Percentiles rank a stretch among this genome's conserved stretches.
Evolutionary conservation across 2,888 invertebrate genomes (phyloP).

Genomic region (Tipula lateralis): DNA sequence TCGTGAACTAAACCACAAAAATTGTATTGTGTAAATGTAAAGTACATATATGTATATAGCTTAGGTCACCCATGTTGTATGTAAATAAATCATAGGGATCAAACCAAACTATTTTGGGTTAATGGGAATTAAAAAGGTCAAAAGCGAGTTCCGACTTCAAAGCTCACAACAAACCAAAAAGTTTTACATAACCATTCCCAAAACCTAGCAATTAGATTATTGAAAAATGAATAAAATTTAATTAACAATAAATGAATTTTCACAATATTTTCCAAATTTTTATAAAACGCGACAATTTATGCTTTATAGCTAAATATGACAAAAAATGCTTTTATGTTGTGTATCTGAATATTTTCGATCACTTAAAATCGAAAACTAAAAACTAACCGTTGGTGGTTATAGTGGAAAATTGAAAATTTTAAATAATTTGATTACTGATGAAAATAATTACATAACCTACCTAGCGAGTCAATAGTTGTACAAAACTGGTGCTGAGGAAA

Average conservation of each 20-base stretch:
- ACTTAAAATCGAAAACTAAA: neutral
- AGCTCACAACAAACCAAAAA: neutral
- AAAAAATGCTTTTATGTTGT: neutral
- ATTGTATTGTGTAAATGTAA: neutral
- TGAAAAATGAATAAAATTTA: neutral
- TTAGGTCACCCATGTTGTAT: neutral
- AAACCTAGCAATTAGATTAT: neutral
- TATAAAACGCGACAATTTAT: neutral
- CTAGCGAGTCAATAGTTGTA: neutral
- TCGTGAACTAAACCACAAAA: neutral
- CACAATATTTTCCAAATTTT: neutral
- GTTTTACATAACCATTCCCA: too few relatives aligned
- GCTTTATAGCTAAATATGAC: neutral
- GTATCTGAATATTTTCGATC: too few relatives aligned
- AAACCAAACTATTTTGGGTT: neutral
- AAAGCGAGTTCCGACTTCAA: neutral
- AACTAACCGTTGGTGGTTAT: neutral
- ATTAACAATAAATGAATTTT: neutral
- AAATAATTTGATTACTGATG: neutral
- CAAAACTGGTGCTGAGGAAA: neutral
- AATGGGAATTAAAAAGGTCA: neutral
- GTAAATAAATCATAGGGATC: neutral
- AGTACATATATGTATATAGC: neutral
- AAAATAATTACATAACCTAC: neutral
- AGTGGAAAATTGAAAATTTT: neutral